phyloP scores from a whole-genome alignment of 1,140 invertebrate species.

The Schlechtendalia chinensis region DNA sequence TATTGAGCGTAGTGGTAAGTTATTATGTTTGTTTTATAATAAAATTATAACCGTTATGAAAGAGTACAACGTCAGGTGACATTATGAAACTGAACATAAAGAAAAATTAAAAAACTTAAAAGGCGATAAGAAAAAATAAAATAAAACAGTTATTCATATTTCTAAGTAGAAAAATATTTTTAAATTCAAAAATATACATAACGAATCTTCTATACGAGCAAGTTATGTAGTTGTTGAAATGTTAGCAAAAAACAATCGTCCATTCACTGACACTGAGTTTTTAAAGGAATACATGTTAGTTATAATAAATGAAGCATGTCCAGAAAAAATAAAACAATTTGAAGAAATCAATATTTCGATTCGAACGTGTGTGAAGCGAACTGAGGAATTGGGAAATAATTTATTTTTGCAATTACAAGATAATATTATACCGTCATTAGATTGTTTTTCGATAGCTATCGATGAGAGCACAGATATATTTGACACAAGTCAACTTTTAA shows the following conservation, averaged over 20 bases:
- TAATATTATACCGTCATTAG: neutral
- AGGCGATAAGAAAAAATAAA: neutral
- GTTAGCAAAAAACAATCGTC: too few species aligned
- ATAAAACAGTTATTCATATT: neutral
- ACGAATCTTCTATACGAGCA: neutral
- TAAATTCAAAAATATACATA: neutral
- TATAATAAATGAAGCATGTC: neutral
- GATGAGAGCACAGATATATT: too few species aligned
- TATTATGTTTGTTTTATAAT: too few species aligned
- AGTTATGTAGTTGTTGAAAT: conserved; percentile 3
- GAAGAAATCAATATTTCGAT: too few species aligned
- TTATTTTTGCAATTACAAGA: too few species aligned
- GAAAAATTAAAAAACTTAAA: conserved; percentile 1
- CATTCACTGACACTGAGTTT: neutral
- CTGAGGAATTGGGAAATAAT: neutral
- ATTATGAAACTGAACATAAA: neutral
- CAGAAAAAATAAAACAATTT: too few species aligned
- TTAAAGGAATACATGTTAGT: neutral
- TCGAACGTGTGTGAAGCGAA: too few species aligned
- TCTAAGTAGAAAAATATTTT: neutral
- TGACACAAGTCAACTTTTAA: too few species aligned
- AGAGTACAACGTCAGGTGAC: too few species aligned
- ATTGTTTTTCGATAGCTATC: conserved; percentile 8
- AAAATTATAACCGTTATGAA: neutral
- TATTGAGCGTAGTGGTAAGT: too few species aligned